These are phyloP conservation scores for Antechinus stuartii DNA, from an alignment of 2,113 vertebrate genomes.

Conservation along the genomic window DNA sequence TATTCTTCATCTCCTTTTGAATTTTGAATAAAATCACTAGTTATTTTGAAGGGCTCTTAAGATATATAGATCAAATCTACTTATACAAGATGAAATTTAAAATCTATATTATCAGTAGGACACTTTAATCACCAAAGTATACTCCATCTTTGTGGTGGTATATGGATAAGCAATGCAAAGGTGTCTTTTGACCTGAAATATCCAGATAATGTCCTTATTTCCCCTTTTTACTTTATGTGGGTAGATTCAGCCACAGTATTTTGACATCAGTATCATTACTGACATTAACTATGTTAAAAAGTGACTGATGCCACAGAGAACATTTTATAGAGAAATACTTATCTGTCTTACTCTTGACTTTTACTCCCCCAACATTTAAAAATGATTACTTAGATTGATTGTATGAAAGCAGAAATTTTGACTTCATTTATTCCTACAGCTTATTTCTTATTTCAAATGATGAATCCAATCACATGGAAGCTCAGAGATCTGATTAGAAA, in stretches of 20 bases:
- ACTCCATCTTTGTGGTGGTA: conserved; percentile 47
- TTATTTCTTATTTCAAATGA: conserved; percentile 53
- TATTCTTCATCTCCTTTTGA: conserved; percentile 72
- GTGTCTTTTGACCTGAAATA: background rate
- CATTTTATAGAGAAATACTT: background rate
- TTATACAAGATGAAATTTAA: conserved; percentile 62
- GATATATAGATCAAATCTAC: conserved; percentile 60
- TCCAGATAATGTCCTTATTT: background rate
- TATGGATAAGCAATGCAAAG: conserved; percentile 30
- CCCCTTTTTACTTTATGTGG: background rate
- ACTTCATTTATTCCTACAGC: conserved; percentile 33
- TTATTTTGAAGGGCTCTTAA: conserved; percentile 58
- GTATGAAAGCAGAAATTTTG: conserved; percentile 46
- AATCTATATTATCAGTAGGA: conserved; percentile 57
- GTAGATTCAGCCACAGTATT: conserved; percentile 6
- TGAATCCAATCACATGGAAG: conserved; percentile 38
- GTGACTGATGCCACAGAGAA: background rate
- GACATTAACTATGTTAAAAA: background rate
- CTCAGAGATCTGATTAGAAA: conserved; percentile 24
- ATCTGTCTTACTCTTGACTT: conserved; percentile 30
- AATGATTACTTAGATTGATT: conserved; percentile 17
- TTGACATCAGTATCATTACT: conserved; percentile 1
- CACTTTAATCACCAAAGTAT: conserved; percentile 42
- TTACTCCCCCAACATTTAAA: conserved; percentile 14
- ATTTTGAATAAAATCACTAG: conserved; percentile 66